Evolutionary conservation across 2,888 invertebrate species (phyloP).

Genomic region (Mythimna impura): DNA sequence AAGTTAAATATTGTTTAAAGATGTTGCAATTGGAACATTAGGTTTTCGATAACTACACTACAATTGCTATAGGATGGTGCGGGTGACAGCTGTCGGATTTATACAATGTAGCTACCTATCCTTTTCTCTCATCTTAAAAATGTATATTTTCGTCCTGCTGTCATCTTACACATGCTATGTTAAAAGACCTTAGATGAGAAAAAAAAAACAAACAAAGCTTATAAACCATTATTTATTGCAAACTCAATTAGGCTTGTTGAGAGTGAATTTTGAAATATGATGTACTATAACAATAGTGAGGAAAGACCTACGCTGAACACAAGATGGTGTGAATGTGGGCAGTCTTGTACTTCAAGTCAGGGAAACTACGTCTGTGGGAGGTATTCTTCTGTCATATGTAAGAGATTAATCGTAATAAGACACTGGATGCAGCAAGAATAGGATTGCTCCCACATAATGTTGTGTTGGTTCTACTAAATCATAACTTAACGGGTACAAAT

Average conservation of each 20-base stretch:
- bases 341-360: slow-evolving; percentile 9
- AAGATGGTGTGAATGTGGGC: slow-evolving; percentile 11
- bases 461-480: neutral
- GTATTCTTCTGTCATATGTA: slow-evolving; percentile 21
- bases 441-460: slow-evolving; percentile 10
- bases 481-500: neutral
- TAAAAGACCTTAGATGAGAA: no score
- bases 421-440: neutral
- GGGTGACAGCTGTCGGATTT: no score
- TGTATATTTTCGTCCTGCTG: no score
- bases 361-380: slow-evolving; percentile 26
- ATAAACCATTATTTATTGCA: neutral
- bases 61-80: no score
- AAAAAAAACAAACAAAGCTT: neutral
- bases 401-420: slow-evolving; percentile 15
- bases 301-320: neutral
- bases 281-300: neutral
- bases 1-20: neutral
- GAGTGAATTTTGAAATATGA: neutral
- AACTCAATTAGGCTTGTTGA: neutral
- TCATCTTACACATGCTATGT: no score
- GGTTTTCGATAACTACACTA: no score
- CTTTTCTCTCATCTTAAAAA: no score
- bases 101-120: no score
- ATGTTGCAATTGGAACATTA: neutral